A percentile compares a stretch with the other conserved stretches of the same genome.
phyloP scores from a whole-genome alignment of 2,113 vertebrate genomes.

The Sakesphorus luctuosus region DNA sequence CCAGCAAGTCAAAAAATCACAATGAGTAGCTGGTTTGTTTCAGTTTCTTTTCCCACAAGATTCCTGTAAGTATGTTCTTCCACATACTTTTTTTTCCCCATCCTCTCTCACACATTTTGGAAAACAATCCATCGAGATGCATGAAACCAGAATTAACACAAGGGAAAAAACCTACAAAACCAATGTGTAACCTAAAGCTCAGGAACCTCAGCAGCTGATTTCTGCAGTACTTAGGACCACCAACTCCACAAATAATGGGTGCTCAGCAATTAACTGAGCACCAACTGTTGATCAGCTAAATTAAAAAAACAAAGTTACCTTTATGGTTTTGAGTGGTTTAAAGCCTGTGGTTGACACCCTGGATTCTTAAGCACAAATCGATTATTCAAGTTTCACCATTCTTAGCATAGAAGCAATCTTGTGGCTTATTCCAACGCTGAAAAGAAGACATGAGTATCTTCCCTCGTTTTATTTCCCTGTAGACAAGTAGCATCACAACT shows the following conservation, averaged over 20 bases:
- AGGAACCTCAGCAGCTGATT: background rate
- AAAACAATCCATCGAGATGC: background rate
- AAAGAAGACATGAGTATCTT: background rate
- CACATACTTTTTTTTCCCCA: background rate
- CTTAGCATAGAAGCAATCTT: background rate
- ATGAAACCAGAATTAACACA: background rate
- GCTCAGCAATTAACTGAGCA: background rate
- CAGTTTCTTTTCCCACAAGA: background rate
- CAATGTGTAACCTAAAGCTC: background rate
- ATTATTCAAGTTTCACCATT: background rate
- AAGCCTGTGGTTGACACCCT: background rate
- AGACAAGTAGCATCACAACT: background rate
- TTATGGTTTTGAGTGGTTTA: background rate
- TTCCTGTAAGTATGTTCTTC: background rate
- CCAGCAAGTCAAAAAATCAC: background rate
- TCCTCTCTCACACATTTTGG: background rate
- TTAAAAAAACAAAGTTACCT: background rate
- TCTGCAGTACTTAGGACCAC: background rate
- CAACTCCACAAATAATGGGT: background rate
- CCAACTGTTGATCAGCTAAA: background rate
- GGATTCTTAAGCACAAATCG: background rate
- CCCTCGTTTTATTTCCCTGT: background rate
- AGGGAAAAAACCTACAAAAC: background rate
- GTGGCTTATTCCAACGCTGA: background rate
- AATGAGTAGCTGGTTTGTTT: background rate